Conservation (phyloP, 2,888 invertebrate species). For the Patella ulyssiponensis region DNA sequence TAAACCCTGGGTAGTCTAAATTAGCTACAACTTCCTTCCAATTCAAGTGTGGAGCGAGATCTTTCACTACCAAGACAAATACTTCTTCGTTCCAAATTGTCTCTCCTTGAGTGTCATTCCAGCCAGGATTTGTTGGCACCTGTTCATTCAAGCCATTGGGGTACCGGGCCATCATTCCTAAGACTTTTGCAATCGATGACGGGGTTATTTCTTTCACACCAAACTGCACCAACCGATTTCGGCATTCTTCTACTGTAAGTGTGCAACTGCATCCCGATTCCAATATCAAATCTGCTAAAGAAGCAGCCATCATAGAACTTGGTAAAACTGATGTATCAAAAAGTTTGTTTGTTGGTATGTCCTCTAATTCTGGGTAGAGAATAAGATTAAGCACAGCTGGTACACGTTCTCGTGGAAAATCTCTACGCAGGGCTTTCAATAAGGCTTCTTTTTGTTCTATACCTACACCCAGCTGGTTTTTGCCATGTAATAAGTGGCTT, state of each 20-base stretch:
- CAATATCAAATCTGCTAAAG: constrained; percentile 85
- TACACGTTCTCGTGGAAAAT: constrained; percentile 89
- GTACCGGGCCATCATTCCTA: constrained; percentile 74
- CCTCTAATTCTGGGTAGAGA: constrained; percentile 83
- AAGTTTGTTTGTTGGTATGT: constrained; percentile 73
- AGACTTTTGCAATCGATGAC: constrained; percentile 82
- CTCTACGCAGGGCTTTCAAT: constrained; percentile 84
- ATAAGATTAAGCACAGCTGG: constrained; percentile 91
- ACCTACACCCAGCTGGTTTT: constrained; percentile 76
- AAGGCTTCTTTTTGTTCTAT: constrained; percentile 85
- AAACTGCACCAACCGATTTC: constrained; percentile 86
- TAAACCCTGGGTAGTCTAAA: constrained; percentile 91
- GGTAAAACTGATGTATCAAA: constrained; percentile 72
- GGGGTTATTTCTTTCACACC: constrained; percentile 85
- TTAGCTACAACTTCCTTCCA: constrained; percentile 95
- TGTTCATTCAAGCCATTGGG: constrained; percentile 82
- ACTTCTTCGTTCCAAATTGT: constrained; percentile 93
- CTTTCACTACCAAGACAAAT: constrained; percentile 92
- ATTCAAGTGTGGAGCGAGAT: constrained; percentile 79
- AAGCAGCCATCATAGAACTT: constrained; percentile 72
- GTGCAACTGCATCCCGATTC: constrained; percentile 95
- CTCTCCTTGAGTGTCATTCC: constrained; percentile 70
- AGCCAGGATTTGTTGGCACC: constrained; percentile 41
- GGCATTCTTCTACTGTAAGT: constrained; percentile 74
- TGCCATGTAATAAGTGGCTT: constrained; percentile 74